Base-by-base conservation (phyloP, 2,797 vertebrate genomes). In the Margarornis squamiger region DNA sequence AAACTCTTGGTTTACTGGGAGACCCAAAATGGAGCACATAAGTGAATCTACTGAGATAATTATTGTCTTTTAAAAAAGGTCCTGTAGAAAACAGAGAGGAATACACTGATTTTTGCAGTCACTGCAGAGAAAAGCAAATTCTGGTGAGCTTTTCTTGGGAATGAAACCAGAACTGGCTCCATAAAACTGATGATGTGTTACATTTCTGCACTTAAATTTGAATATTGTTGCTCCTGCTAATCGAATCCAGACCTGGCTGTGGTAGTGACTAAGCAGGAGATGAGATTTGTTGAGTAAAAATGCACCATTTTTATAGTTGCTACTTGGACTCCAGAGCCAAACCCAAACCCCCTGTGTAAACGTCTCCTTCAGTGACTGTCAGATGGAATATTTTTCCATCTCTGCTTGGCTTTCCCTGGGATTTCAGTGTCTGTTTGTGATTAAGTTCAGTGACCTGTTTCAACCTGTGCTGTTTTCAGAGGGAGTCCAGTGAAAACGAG, bases 211-310 rank as follows among this genome's bases (percentile, higher is more conserved):
- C 86, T 92, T 76, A 9, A 43, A 68, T 52, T 83, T 36, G 45
- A 86, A 39, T 41, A 19, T 21, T 58, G 57, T 88, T 88, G 87
- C 57, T 90, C 77, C 65, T 95, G 49, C 67, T 93, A 41, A 95
- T 93, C 38, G 12, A 88, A n/a, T 46, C 20, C 94, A 88, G 95
- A 36, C 73, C 65, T 75, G 7, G 51, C 81, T 73, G 55, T 62
- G 85, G 85, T 27, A 36, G 88, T 77, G 85, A 72, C 76, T 77
- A 65, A 78, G 85, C 59, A 71, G 61, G 66, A 90, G 74, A 43
- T 0, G 5, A 74, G 75, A 43, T 77, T 83, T 85, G 43, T 79
- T 22, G 45, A 39, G 68, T 88, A 32, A 49, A 92, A 93, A 65
- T 10, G 57, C 41, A n/a, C 38, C 17, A 3, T 59, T 92, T 93